Evolutionary conservation across 2,113 vertebrate genomes (phyloP).

Genomic region (Psophia crepitans): DNA sequence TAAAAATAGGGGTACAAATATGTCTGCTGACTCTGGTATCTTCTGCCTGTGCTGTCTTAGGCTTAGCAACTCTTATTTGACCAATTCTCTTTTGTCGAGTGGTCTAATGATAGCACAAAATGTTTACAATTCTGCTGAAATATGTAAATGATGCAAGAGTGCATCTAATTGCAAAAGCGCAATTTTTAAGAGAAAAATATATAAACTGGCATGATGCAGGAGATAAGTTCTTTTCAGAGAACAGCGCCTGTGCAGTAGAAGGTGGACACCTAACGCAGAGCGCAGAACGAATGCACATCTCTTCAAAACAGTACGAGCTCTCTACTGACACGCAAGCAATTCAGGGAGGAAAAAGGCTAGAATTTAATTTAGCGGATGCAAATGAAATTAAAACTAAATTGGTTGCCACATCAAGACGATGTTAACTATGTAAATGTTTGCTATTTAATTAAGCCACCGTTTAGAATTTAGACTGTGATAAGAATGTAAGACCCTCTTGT

Average conservation of each 20-base stretch:
- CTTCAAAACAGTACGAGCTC: slow-evolving; percentile 25
- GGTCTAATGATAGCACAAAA: neutral
- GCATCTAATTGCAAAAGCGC: neutral
- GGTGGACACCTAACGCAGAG: neutral
- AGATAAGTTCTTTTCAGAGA: slow-evolving; percentile 3
- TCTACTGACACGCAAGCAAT: slow-evolving; percentile 23
- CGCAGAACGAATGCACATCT: neutral
- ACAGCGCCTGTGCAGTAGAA: neutral
- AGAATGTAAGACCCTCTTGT: slow-evolving; percentile 1
- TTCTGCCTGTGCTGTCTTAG: neutral
- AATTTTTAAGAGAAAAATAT: neutral
- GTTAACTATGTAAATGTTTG: slow-evolving; percentile 69
- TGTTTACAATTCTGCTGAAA: neutral
- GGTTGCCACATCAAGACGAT: slow-evolving; percentile 58
- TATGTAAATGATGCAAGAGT: neutral
- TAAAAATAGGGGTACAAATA: neutral
- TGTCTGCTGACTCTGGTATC: neutral
- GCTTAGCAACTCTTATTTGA: neutral
- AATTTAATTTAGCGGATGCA: slow-evolving; percentile 64
- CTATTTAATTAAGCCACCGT: slow-evolving; percentile 51
- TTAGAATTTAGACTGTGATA: slow-evolving; percentile 4
- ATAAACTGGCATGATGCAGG: neutral
- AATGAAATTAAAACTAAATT: slow-evolving; percentile 74
- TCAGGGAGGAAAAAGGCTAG: slow-evolving; percentile 5
- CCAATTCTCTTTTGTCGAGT: neutral